phyloP scores from a whole-genome alignment of 2,113 vertebrate genomes.

The Cyanoliseus patagonus region DNA sequence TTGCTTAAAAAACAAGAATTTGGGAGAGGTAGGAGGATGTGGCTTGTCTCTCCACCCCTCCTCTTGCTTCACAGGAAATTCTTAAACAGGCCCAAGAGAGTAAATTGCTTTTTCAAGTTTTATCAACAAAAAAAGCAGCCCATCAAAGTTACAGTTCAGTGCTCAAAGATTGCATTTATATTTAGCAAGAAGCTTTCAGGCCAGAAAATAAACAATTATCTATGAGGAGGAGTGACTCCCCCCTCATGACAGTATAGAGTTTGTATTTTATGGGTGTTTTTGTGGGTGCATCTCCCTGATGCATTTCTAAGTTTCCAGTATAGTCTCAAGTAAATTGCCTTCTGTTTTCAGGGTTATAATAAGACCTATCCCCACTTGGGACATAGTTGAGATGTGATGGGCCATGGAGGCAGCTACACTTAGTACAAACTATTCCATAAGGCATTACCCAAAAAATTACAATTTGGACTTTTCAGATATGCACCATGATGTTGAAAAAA shows the following conservation, averaged over 20 bases:
- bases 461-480: neutral
- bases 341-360: neutral
- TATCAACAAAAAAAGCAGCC: constrained; percentile 39
- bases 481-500: neutral
- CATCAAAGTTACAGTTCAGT: constrained; percentile 26
- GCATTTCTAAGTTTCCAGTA: neutral
- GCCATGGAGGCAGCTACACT: neutral
- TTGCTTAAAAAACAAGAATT: neutral
- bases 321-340: neutral
- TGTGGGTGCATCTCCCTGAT: neutral
- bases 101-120: constrained; percentile 54
- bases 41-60: neutral
- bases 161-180: neutral
- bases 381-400: neutral
- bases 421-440: neutral
- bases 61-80: constrained; percentile 18
- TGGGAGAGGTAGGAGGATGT: neutral
- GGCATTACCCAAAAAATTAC: neutral
- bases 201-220: neutral
- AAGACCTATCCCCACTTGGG: neutral
- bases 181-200: constrained; percentile 12
- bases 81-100: neutral
- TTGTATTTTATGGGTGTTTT: neutral
- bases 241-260: neutral
- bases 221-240: neutral